Base-by-base conservation (phyloP, 2,113 vertebrate genomes). In the Notechis scutatus region DNA sequence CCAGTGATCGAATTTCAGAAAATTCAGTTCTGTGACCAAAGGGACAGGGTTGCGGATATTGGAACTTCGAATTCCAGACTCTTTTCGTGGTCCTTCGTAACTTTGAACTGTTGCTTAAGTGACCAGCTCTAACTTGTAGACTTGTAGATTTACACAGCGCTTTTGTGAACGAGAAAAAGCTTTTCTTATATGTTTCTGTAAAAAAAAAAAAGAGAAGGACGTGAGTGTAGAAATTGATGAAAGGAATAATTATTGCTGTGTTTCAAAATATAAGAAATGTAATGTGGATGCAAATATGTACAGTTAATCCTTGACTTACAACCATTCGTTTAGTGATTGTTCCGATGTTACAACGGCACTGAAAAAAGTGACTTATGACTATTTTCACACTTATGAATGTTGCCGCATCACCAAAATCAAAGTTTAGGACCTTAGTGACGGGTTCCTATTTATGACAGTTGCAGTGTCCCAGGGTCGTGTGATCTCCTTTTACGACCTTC, bases 381-480 rank as follows among this genome's bases (percentile, higher is more conserved):
- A 57, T 57, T 57, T 57, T 57, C 56, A 23, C 21, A 57, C 21
- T 57, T 57, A 23, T 57, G 21, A 57, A 21, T 57, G 21, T 23
- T 57, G 56, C 56, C 2, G 1, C 56, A 57, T 57, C 56, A 0
- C 21, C 56, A 23, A 23, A 20, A 57, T 57, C 56, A 57, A 29
- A 29, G 29, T 29, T 29, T 11, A 4, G 26, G 29, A 0, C 0
- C 26, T 64, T n/a, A 64, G 61, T 1, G 11, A 64, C 1, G 0
- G 26, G 11, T 64, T 64, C 26, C 26, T 64, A 29, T 64, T 64
- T 64, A 12, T 64, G 26, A 64, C 26, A 3, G 3, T 42, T 42
- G 42, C 42, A 42, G 42, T 42, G 42, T 42, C 42, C 42, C 42
- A 42, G 42, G 42, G 42, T 42, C 42, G 42, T 42, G 42, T 42